A percentile compares a stretch with the other conserved stretches of the same genome.
Conservation (phyloP, 2,888 invertebrate genomes). For the Athrips mouffetella region DNA sequence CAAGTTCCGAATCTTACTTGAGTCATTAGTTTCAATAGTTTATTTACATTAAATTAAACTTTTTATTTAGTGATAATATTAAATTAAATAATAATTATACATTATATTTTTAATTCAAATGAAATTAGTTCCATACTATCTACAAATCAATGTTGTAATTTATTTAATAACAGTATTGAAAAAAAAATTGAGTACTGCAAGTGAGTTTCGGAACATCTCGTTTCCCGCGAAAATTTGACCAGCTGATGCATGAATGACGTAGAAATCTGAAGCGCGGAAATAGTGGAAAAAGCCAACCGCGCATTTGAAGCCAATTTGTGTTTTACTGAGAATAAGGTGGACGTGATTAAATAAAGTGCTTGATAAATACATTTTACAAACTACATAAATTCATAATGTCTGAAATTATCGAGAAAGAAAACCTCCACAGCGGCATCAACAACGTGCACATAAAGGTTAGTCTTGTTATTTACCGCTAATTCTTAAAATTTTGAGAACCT, state of each 20-base stretch:
- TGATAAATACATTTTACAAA: background rate
- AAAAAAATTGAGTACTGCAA: background rate
- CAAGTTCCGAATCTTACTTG: slow-evolving; percentile 1
- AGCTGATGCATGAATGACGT: slow-evolving; percentile 5
- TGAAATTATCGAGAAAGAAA: slow-evolving; percentile 58
- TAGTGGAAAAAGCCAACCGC: slow-evolving; percentile 1
- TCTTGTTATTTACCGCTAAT: background rate
- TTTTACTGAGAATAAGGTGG: background rate
- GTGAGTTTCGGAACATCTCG: background rate
- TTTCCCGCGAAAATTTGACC: slow-evolving; percentile 9
- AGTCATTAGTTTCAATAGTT: too few relatives aligned
- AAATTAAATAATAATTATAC: background rate
- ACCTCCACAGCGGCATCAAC: slow-evolving; percentile 54
- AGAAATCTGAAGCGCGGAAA: background rate
- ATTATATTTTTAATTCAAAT: background rate
- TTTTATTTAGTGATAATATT: background rate
- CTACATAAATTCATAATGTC: slow-evolving; percentile 40
- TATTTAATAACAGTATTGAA: too few relatives aligned
- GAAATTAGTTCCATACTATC: too few relatives aligned
- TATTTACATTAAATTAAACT: background rate
- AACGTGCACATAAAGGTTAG: slow-evolving; percentile 65
- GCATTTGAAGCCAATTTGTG: too few relatives aligned
- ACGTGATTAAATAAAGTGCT: background rate
- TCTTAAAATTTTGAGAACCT: background rate
- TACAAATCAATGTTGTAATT: too few relatives aligned